Conservation (phyloP, 2,888 invertebrate species). For the Flabesymbios commensalis region DNA sequence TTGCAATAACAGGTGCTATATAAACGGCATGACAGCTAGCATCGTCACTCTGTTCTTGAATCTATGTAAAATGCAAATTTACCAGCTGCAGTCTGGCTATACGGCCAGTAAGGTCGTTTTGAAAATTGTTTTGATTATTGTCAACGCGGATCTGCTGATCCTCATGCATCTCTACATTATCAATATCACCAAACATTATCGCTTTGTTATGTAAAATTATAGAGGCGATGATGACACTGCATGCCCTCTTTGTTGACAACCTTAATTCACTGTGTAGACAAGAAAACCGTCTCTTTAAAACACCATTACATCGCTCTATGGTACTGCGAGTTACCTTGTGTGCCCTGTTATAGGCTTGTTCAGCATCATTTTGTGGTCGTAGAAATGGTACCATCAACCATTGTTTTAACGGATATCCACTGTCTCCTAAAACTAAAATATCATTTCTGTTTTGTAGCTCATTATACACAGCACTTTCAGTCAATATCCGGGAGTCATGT, state of each 20-base stretch:
- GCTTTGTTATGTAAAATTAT: neutral
- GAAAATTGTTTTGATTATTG: no score
- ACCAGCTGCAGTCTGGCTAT: no score
- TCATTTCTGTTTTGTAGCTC: neutral
- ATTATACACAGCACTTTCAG: neutral
- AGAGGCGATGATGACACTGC: neutral
- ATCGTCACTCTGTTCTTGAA: no score
- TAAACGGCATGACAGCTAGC: no score
- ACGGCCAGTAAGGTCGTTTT: no score
- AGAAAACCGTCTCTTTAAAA: neutral
- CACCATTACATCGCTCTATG: slow-evolving; percentile 3
- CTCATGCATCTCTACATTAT: no score
- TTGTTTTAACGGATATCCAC: neutral
- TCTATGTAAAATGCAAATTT: no score
- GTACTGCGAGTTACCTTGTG: neutral
- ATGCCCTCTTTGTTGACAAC: neutral
- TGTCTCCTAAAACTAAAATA: neutral
- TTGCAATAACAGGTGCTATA: no score
- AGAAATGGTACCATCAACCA: neutral
- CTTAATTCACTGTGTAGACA: neutral
- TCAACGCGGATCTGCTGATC: no score
- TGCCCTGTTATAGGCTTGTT: neutral
- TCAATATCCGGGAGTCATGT: slow-evolving; percentile 2
- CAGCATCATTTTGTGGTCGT: neutral
- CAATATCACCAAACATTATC: slow-evolving; percentile 16